Conservation (phyloP, 2,888 invertebrate genomes). For the Meliscaeva auricollis region DNA sequence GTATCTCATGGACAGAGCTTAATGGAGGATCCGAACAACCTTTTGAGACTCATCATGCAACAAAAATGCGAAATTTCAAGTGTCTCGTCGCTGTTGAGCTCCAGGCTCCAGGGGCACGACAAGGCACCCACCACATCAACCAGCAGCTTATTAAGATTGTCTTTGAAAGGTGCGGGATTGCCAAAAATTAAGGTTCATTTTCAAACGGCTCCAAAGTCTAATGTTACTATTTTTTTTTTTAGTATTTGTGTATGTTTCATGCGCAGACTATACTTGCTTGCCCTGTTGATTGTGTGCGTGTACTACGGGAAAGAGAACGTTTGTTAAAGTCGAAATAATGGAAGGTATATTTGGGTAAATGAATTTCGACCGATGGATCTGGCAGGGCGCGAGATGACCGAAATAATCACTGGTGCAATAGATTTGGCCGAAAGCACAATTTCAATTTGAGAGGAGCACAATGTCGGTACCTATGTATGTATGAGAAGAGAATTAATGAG, state of each 20-base stretch:
- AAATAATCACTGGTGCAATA: constrained; percentile 65
- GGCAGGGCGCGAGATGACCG: constrained; percentile 44
- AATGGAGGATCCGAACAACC: constrained; percentile 5
- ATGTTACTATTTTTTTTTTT: constrained; percentile 54
- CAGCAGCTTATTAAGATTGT: constrained; percentile 41
- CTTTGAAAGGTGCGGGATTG: constrained; percentile 50
- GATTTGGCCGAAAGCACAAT: constrained; percentile 59
- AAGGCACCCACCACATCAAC: constrained; percentile 39
- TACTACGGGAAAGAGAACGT: constrained; percentile 14
- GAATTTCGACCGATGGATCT: constrained; percentile 50
- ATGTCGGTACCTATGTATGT: neutral
- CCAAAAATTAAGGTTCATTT: constrained; percentile 59
- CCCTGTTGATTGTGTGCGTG: neutral
- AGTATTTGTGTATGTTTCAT: neutral
- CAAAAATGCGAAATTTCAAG: constrained; percentile 64
- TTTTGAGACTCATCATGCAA: constrained; percentile 65
- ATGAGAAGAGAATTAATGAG: constrained; percentile 45
- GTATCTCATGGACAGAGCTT: constrained; percentile 11
- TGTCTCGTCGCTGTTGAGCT: constrained; percentile 30
- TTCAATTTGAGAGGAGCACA: constrained; percentile 33
- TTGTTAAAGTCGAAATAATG: constrained; percentile 67
- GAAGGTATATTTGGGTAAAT: constrained; percentile 50
- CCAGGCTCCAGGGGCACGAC: neutral
- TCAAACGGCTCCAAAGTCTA: constrained; percentile 55
- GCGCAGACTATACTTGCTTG: neutral